Evolutionary conservation across 2,113 vertebrate species (phyloP), one percentile per base, ranked within the genome.

Genomic region (Aythya baeri): DNA sequence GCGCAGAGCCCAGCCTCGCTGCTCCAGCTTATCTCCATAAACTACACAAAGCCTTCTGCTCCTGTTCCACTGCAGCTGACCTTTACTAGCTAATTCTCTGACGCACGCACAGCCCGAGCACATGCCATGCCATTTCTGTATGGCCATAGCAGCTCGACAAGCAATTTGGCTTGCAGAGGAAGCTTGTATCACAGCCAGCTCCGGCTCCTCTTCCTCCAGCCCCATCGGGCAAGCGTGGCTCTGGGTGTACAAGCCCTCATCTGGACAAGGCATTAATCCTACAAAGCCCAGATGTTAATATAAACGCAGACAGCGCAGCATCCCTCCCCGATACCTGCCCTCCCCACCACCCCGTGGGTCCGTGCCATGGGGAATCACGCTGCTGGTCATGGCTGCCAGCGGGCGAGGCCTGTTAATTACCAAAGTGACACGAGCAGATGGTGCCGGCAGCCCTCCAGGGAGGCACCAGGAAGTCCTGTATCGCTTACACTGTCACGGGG

Each of bases 111-210:
- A 10, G 86, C 77, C 91, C 9, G 0, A 72, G 91, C 87, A 67
- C 89, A 94, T 79, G 84, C 94, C 91, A 76, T 87, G 81, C 91
- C 91, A 70, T 91, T 94, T 89, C 93, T 87, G 94, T 73, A 76
- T 72, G 86, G 84, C 84, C 44, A 44, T 81, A 41, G 91, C 1
- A 3, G 86, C 76, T 71, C 3, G 12, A 81, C 38, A 55, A 3
- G n/a, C 75, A 55, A 93, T 73, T 49, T 89, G 95, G 94, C 94
- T 83, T 66, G 81, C 34, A 41, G 32, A 14, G 22, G 50, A 57
- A 36, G 31, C 62, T 80, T 66, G 89, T 70, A 65, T 12, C 1
- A 1, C 81, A 68, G 89, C 89, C 74, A 93, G 89, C 75, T 68
- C 85, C 1, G 0, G 31, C 76, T 92, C 58, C 86, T 83, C 62